phyloP scores from a whole-genome alignment of 2,797 vertebrate genomes.

The Sebastes taczanowskii region DNA sequence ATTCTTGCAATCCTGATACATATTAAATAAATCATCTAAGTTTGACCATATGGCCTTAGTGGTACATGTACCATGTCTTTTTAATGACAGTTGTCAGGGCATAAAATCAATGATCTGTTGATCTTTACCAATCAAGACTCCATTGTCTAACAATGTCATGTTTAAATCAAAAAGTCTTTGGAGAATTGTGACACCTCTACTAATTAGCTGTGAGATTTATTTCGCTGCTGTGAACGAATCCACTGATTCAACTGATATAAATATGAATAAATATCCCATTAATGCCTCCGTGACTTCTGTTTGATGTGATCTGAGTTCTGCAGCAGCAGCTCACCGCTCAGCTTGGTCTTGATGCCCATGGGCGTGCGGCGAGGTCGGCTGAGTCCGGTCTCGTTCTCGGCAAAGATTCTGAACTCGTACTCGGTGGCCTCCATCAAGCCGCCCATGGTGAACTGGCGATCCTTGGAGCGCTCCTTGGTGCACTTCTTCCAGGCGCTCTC shows the following conservation, averaged over 20 bases:
- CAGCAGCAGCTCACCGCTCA: slow-evolving; percentile 88
- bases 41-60: no score
- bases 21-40: no score
- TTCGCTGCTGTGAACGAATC: background rate
- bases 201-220: background rate
- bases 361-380: slow-evolving; percentile 95
- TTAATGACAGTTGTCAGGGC: no score
- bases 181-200: no score
- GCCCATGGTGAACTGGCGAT: slow-evolving; percentile 95
- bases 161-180: no score
- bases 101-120: no score
- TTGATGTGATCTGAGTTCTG: background rate
- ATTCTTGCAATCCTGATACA: background rate
- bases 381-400: slow-evolving; percentile 94
- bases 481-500: slow-evolving; percentile 99
- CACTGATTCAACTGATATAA: background rate
- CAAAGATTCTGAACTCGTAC: slow-evolving; percentile 96
- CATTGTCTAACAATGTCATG: no score
- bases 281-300: background rate
- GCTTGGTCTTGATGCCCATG: slow-evolving; percentile 97
- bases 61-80: no score
- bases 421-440: slow-evolving; percentile 96
- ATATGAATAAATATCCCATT: background rate
- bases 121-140: no score
- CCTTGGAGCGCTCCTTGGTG: slow-evolving; percentile 94